Conservation (phyloP, 53 echinoderm and acorn worm genomes). For the Mesocentrotus franciscanus region DNA sequence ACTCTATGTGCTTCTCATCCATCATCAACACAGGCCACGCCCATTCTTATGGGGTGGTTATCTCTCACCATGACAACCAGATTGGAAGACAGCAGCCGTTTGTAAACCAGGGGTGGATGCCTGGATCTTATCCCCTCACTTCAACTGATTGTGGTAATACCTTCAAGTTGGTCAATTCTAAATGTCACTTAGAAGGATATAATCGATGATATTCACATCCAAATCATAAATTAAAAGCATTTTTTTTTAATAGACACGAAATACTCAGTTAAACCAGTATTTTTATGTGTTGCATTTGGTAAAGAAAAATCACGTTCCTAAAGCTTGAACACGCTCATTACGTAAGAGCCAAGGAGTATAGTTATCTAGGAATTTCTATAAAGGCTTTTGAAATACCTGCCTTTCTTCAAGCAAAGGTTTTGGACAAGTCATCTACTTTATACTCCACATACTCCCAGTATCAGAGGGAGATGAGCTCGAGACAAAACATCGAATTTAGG, state of each 20-base stretch:
- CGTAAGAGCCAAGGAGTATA: not conserved
- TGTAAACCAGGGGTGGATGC: not conserved
- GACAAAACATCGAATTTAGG: not conserved
- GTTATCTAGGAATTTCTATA: not conserved
- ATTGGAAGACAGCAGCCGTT: conserved; percentile 24
- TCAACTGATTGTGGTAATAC: not conserved
- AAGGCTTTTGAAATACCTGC: not conserved
- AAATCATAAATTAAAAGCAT: too few species aligned
- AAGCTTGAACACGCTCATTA: not conserved
- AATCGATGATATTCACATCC: too few species aligned
- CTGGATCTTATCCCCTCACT: not conserved
- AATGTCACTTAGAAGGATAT: not conserved
- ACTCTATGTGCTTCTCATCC: too few species aligned
- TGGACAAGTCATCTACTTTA: too few species aligned
- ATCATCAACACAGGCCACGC: too few species aligned
- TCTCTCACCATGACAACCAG: conserved; percentile 6
- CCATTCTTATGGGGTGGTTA: not conserved
- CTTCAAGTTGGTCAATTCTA: not conserved
- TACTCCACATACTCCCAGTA: too few species aligned
- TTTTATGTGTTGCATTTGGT: too few species aligned
- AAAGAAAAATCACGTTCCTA: not conserved
- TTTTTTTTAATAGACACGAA: too few species aligned
- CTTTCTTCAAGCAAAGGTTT: not conserved
- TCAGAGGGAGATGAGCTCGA: not conserved
- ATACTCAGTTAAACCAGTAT: too few species aligned